These are phyloP conservation scores for Gymnocheta viridis DNA, from an alignment of 2,888 invertebrate genomes.

Conservation along the genomic window DNA sequence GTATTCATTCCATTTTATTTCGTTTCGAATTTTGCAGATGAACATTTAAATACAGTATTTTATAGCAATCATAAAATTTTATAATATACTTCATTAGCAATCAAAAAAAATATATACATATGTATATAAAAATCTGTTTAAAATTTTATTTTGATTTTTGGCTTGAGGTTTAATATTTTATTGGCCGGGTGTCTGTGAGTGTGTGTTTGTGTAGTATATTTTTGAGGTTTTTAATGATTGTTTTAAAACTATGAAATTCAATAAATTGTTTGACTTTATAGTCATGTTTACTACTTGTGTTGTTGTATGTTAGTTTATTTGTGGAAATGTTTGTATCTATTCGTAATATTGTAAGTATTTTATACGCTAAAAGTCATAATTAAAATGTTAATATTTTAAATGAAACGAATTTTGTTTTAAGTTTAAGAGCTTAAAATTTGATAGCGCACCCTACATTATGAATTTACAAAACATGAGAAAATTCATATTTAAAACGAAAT, in stretches of 20 bases:
- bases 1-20: neutral
- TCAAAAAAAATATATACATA: slow-evolving; percentile 31
- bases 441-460: neutral
- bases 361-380: slow-evolving; percentile 44
- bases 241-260: slow-evolving; percentile 45
- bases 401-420: slow-evolving; percentile 18
- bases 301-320: slow-evolving; percentile 17
- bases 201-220: neutral
- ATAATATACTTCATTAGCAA: slow-evolving; percentile 62
- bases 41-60: slow-evolving; percentile 58
- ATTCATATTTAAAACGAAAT: no score
- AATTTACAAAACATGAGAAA: neutral
- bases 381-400: slow-evolving; percentile 46
- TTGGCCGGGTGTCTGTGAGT: neutral
- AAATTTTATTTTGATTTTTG: slow-evolving; percentile 19
- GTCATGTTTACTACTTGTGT: slow-evolving; percentile 16
- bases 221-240: slow-evolving; percentile 13
- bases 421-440: neutral
- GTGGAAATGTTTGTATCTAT: neutral
- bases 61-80: slow-evolving; percentile 55
- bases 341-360: slow-evolving; percentile 34
- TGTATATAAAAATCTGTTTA: slow-evolving; percentile 29
- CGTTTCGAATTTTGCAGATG: slow-evolving; percentile 28
- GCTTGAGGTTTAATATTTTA: neutral
- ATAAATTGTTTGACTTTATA: slow-evolving; percentile 60